Percentiles rank a stretch among this genome's conserved stretches.
These are phyloP conservation scores for Pachypanchax playfairii DNA, from an alignment of 2,113 vertebrate species.

Conservation along the genomic window DNA sequence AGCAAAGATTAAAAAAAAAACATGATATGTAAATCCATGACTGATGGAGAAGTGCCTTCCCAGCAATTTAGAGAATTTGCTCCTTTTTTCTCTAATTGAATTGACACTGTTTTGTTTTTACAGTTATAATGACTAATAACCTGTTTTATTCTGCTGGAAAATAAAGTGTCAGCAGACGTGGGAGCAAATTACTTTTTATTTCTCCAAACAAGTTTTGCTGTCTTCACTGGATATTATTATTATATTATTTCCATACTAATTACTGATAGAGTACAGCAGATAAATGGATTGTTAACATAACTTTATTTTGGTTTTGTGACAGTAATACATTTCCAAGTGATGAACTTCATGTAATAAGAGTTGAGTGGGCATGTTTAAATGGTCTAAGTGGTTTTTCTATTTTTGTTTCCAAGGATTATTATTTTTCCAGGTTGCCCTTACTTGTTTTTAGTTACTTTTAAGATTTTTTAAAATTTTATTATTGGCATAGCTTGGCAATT, in stretches of 20 bases:
- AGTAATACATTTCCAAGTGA: neutral
- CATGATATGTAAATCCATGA: conserved; percentile 17
- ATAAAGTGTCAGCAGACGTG: conserved; percentile 46
- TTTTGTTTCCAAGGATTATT: too few species aligned
- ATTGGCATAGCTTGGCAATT: too few species aligned
- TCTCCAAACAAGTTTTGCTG: conserved; percentile 27
- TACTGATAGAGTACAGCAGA: conserved; percentile 1
- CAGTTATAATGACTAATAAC: conserved; percentile 29
- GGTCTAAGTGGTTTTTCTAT: too few species aligned
- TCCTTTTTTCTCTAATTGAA: conserved; percentile 18
- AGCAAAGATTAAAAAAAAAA: conserved; percentile 50
- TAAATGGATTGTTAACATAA: conserved; percentile 1
- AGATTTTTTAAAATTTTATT: too few species aligned
- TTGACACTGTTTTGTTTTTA: conserved; percentile 26
- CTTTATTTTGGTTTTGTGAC: neutral
- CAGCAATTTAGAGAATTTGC: conserved; percentile 11
- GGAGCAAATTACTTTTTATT: conserved; percentile 50
- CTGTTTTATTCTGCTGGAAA: conserved; percentile 47
- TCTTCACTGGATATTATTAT: conserved; percentile 21
- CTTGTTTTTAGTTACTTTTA: too few species aligned
- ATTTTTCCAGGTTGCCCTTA: too few species aligned
- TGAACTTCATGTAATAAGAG: too few species aligned
- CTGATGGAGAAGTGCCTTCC: conserved; percentile 41
- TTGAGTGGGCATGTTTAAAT: too few species aligned
- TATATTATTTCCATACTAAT: conserved; percentile 24